These are phyloP conservation scores for Pollenia griseotomentosa DNA, from an alignment of 2,888 invertebrate species.

Conservation along the genomic window DNA sequence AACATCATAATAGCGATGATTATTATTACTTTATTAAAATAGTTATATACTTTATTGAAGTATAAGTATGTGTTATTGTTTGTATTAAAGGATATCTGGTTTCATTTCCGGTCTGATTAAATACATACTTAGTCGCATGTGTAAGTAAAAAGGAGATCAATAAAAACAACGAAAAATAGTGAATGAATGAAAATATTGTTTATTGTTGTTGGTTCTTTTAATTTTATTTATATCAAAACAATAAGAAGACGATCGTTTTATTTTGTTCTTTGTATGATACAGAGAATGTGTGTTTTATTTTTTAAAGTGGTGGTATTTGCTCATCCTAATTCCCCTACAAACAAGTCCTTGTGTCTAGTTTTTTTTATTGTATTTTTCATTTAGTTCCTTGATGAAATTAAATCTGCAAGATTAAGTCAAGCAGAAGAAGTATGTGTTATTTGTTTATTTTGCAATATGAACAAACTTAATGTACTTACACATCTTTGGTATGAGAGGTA, in stretches of 20 bases:
- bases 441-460: slow-evolving; percentile 42
- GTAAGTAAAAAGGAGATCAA: slow-evolving; percentile 66
- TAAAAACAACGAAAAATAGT: slow-evolving; percentile 53
- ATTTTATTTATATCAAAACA: slow-evolving; percentile 60
- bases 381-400: slow-evolving; percentile 24
- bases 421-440: slow-evolving; percentile 47
- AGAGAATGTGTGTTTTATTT: slow-evolving; percentile 2
- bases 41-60: neutral
- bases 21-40: slow-evolving; percentile 33
- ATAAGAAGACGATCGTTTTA: slow-evolving; percentile 48
- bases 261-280: slow-evolving; percentile 13
- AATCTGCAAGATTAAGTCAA: slow-evolving; percentile 68
- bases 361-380: neutral
- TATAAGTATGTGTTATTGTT: slow-evolving; percentile 54
- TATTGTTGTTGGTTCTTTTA: slow-evolving; percentile 14
- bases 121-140: slow-evolving; percentile 42
- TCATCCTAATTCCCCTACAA: slow-evolving; percentile 51
- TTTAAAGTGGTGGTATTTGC: slow-evolving; percentile 39
- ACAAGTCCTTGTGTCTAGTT: slow-evolving; percentile 1
- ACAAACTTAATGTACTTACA: neutral
- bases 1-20: slow-evolving; percentile 6
- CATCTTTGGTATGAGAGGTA: neutral
- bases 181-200: slow-evolving; percentile 50
- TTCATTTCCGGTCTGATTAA: slow-evolving; percentile 82
- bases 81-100: slow-evolving; percentile 80